Base-by-base conservation (phyloP, 2,113 vertebrate species). In the Lates calcarifer region DNA sequence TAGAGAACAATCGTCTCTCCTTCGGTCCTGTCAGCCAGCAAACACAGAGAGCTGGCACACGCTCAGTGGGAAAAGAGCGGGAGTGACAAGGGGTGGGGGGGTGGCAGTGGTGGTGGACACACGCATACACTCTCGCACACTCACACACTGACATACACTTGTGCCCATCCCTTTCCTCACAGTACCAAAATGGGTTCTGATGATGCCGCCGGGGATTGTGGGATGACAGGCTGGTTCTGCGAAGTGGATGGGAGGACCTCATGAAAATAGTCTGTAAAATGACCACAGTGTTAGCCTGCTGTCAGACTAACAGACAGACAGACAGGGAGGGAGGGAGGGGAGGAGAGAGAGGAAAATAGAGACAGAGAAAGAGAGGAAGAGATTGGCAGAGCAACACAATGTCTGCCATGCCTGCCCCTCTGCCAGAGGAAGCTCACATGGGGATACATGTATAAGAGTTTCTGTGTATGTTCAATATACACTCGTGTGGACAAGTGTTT, bases 41-140 rank as follows among this genome's bases (percentile, higher is more conserved):
- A 92, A 93, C 92, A 86, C 67, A 77, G 90, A 91, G 91, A 92
- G 91, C 91, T 95, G 95, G 95, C 94, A 95, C 85, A 68, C 68
- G 31, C 87, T 89, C 83, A 91, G 89, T 90, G 87, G 90, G 86
- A 90, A 90, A 86, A 87, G 84, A 89, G 87, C 65, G 85, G 91
- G 89, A 91, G 84, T 79, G 85, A 91, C 78, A 78, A 89, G 65
- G 77, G 76, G 69, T 76, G 72, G 79, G 81, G 63, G 74, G 84
- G 66, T n/a, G n/a, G n/a, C n/a, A n/a, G n/a, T n/a, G n/a, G n/a
- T n/a, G 72, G 77, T 68, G 84, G 76, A 82, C 37, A 56, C 51
- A 53, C 69, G 53, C 45, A 69, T 55, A 58, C 56, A 73, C 29
- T 73, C 74, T 55, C 43, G 57, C 14, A 53, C 33, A 31, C 43